These are phyloP conservation scores for Coenonympha glycerion DNA, from an alignment of 2,888 invertebrate species.

Conservation along the genomic window DNA sequence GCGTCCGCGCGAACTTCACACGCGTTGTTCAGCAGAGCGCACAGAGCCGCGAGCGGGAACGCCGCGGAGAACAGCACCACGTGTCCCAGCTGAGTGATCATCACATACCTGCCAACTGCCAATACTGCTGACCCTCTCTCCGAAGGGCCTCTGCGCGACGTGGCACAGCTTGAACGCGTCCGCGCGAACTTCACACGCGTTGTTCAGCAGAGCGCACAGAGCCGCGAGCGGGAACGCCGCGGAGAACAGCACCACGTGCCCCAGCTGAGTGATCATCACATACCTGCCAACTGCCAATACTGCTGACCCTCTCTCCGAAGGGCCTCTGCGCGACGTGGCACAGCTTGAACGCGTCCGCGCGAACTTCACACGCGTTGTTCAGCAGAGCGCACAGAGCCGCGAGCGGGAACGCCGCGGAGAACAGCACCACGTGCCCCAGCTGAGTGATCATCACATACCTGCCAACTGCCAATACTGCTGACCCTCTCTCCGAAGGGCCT, in stretches of 20 bases:
- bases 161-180: too few species aligned
- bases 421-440: conserved; percentile 96
- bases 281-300: conserved; percentile 96
- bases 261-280: too few species aligned
- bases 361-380: conserved; percentile 94
- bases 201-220: too few species aligned
- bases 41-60: too few species aligned
- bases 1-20: too few species aligned
- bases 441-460: conserved; percentile 80
- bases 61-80: conserved; percentile 99
- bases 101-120: too few species aligned
- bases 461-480: conserved; percentile 93
- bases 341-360: conserved; percentile 97
- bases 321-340: conserved; percentile 96
- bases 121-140: too few species aligned
- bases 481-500: conserved; percentile 94
- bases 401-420: conserved; percentile 96
- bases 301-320: conserved; percentile 91
- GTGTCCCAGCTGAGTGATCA: conserved; percentile 98
- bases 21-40: too few species aligned
- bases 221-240: conserved; percentile 98
- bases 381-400: conserved; percentile 95
- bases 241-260: conserved; percentile 97
- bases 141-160: too few species aligned
- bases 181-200: too few species aligned